Conservation (phyloP, 92 coral and sea anemone genomes). For the Zoanthus sansibaricus region DNA sequence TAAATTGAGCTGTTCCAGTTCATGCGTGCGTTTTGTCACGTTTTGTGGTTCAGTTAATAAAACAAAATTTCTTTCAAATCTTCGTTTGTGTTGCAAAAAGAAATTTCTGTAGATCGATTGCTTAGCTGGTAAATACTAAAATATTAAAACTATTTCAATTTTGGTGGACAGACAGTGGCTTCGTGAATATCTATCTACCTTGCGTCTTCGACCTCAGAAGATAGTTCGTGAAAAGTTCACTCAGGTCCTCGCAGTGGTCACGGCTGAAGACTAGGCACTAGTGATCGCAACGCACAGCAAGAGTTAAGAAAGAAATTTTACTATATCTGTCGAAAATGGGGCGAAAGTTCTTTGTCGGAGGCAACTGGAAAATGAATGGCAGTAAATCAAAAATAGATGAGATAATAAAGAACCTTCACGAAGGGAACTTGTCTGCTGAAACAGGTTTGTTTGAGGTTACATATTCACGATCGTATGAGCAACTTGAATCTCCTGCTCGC, state of each 20-base stretch:
- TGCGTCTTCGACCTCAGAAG: too few relatives aligned
- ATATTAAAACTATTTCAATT: too few relatives aligned
- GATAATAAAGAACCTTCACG: conserved; percentile 74
- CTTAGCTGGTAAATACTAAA: too few relatives aligned
- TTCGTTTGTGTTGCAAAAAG: too few relatives aligned
- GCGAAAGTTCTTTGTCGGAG: conserved; percentile 96
- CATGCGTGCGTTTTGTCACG: too few relatives aligned
- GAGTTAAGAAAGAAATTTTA: too few relatives aligned
- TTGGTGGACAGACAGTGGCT: too few relatives aligned
- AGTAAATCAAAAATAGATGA: conserved; percentile 78
- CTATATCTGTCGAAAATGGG: conserved; percentile 59
- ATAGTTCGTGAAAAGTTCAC: neutral
- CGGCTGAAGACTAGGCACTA: conserved; percentile 26
- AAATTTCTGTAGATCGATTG: too few relatives aligned
- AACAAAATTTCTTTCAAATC: too few relatives aligned
- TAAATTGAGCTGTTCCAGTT: too few relatives aligned
- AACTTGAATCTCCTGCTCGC: neutral
- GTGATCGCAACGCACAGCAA: neutral
- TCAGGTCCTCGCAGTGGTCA: neutral
- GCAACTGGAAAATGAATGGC: conserved; percentile 99
- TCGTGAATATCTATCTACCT: too few relatives aligned
- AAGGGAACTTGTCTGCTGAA: conserved; percentile 48
- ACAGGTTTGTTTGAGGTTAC: conserved; percentile 73
- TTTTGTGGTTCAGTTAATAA: too few relatives aligned
- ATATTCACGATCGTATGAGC: neutral